Evolutionary conservation across 1,140 invertebrate genomes (phyloP).

Genomic region (Marisa cornuarietis): DNA sequence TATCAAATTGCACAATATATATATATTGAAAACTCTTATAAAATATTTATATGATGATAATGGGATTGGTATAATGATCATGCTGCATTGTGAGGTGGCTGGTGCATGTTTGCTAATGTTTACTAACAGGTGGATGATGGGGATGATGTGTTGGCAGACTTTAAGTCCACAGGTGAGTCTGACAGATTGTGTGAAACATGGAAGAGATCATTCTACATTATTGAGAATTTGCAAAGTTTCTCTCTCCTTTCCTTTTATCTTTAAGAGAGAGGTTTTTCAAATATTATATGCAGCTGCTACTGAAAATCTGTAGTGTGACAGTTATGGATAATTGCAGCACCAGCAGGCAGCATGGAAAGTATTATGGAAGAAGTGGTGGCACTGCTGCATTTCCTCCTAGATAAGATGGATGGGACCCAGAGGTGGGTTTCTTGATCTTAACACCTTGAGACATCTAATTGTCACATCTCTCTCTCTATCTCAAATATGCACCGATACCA

Average conservation of each 20-base stretch:
- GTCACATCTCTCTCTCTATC: no score
- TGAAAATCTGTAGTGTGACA: conserved; percentile 5
- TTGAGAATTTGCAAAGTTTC: no score
- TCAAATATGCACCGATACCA: no score
- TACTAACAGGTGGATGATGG: conserved; percentile 45
- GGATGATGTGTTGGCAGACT: conserved; percentile 55
- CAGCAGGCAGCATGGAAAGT: conserved; percentile 29
- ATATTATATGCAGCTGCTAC: not conserved
- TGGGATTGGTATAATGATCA: no score
- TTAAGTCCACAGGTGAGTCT: conserved; percentile 51
- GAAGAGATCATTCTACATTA: no score
- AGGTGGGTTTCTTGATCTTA: conserved; percentile 68
- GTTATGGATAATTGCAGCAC: not conserved
- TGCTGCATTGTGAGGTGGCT: no score
- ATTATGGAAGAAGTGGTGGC: conserved; percentile 80
- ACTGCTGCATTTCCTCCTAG: conserved; percentile 88
- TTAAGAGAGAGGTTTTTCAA: not conserved
- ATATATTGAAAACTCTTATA: no score
- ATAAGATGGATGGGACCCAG: conserved; percentile 83
- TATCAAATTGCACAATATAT: no score
- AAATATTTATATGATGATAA: no score
- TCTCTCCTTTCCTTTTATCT: no score
- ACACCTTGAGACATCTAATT: no score
- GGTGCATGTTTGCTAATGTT: not conserved
- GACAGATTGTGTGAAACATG: no score